These are phyloP conservation scores for Resseliella maxima DNA, from an alignment of 2,888 invertebrate species.

Conservation along the genomic window DNA sequence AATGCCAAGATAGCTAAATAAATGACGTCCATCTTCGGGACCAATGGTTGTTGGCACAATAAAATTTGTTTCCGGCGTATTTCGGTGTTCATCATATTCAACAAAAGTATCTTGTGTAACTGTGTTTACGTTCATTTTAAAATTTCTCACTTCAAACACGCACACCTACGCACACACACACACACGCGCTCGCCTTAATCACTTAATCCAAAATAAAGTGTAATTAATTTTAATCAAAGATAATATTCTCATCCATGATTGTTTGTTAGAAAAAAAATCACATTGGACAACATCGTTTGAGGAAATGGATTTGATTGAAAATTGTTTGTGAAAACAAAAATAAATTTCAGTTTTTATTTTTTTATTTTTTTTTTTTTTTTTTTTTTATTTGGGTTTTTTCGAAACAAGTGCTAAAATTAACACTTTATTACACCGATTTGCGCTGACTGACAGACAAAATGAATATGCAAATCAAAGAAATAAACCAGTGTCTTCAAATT, in stretches of 20 bases:
- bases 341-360: too few species aligned
- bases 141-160: not conserved
- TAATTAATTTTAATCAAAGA: not conserved
- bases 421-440: too few species aligned
- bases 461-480: not conserved
- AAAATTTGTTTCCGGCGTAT: not conserved
- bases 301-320: too few species aligned
- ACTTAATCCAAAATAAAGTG: not conserved
- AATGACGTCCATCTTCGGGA: conserved; percentile 65
- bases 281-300: too few species aligned
- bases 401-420: too few species aligned
- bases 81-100: conserved; percentile 26
- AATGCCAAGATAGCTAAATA: conserved; percentile 67
- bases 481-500: too few species aligned
- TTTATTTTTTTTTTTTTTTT: too few species aligned
- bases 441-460: too few species aligned
- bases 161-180: too few species aligned
- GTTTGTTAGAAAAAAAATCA: not conserved
- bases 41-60: conserved; percentile 62
- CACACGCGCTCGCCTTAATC: too few species aligned
- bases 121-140: not conserved
- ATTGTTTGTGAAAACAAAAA: too few species aligned
- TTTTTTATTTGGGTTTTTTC: too few species aligned
- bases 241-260: not conserved
- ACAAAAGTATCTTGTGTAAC: conserved; percentile 2